Evolutionary conservation across 2,113 vertebrate species (phyloP).

Genomic region (Neolamprologus kungweensis): DNA sequence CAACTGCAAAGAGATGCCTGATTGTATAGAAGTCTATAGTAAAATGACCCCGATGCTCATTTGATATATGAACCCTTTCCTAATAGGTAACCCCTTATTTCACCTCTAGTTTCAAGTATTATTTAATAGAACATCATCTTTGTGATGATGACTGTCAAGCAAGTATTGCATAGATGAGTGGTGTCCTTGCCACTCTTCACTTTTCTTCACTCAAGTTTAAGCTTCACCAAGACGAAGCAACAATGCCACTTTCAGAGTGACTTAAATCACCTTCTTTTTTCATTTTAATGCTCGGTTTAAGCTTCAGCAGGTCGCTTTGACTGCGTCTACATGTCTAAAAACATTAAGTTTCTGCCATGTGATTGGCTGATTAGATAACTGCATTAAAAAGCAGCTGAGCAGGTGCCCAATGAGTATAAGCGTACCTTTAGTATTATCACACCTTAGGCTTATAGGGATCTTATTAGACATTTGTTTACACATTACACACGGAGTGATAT

Average conservation of each 20-base stretch:
- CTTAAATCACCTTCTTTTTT: neutral
- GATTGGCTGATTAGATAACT: neutral
- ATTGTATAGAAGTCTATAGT: neutral
- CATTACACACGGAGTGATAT: neutral
- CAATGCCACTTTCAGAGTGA: neutral
- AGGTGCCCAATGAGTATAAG: neutral
- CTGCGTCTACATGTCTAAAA: neutral
- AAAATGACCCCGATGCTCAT: neutral
- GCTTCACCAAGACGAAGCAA: neutral
- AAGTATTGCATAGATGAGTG: neutral
- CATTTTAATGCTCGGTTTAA: neutral
- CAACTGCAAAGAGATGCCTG: neutral
- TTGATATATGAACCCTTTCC: neutral
- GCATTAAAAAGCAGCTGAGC: neutral
- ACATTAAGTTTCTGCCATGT: neutral
- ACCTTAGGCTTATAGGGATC: neutral
- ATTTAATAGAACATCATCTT: neutral
- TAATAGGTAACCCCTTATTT: neutral
- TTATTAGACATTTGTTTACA: neutral
- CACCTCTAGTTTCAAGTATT: neutral
- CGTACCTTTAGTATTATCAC: neutral
- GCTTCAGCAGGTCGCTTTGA: neutral
- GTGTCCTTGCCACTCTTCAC: neutral
- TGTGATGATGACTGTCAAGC: neutral
- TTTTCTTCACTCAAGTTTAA: neutral